These are phyloP conservation scores for Polydrusus cervinus DNA, from an alignment of 2,888 invertebrate genomes.

Conservation along the genomic window DNA sequence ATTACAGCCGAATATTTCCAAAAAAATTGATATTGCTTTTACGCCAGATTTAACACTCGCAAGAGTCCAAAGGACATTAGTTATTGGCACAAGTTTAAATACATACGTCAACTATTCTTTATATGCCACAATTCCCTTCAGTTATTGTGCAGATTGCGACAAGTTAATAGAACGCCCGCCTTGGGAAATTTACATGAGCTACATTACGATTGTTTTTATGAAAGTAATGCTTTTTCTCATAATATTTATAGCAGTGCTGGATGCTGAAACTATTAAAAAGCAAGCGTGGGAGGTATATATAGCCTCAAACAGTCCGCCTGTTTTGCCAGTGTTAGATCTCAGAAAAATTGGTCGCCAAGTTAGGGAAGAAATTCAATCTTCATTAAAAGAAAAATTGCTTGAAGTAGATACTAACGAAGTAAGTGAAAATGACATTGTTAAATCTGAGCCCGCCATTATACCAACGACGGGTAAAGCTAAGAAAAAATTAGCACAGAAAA, in stretches of 20 bases:
- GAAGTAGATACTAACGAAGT: slow-evolving; percentile 52
- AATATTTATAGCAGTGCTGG: slow-evolving; percentile 80
- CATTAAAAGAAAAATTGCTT: slow-evolving; percentile 59
- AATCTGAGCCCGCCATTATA: slow-evolving; percentile 64
- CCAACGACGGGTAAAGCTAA: slow-evolving; percentile 67
- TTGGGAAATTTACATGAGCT: slow-evolving; percentile 85
- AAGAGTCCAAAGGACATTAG: slow-evolving; percentile 79
- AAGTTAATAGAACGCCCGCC: slow-evolving; percentile 80
- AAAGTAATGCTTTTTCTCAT: slow-evolving; percentile 76
- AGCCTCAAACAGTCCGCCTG: slow-evolving; percentile 71
- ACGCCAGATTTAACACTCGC: slow-evolving; percentile 91
- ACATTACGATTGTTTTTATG: slow-evolving; percentile 76
- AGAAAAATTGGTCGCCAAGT: slow-evolving; percentile 74
- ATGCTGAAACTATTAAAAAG: slow-evolving; percentile 81
- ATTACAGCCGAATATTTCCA: slow-evolving; percentile 82
- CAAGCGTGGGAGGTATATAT: slow-evolving; percentile 71
- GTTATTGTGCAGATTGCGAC: slow-evolving; percentile 81
- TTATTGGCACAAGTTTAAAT: slow-evolving; percentile 77
- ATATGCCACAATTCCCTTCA: slow-evolving; percentile 76
- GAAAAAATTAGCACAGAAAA: slow-evolving; percentile 66
- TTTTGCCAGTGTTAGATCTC: slow-evolving; percentile 78
- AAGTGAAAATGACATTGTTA: slow-evolving; percentile 54
- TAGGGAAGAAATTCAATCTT: slow-evolving; percentile 66
- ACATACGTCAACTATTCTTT: slow-evolving; percentile 80
- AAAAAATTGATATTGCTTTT: slow-evolving; percentile 88